Evolutionary conservation across 2,113 vertebrate species (phyloP).

Genomic region (Ciconia boyciana): DNA sequence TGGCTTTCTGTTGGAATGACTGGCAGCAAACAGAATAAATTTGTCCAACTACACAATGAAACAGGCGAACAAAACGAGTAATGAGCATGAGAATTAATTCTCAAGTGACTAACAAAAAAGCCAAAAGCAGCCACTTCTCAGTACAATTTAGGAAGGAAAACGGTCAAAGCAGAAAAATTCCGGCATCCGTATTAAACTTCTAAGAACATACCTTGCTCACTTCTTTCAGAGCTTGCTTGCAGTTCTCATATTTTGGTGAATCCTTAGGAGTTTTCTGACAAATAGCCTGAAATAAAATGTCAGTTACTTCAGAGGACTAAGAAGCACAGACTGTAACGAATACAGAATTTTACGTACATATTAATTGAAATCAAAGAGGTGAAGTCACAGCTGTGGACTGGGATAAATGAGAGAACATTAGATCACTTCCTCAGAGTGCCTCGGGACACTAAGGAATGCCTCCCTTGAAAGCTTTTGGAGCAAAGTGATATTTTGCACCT

Average conservation of each 20-base stretch:
- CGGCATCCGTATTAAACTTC: not conserved
- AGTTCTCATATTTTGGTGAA: constrained; percentile 80
- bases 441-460: rapidly evolving
- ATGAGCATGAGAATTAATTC: not conserved
- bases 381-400: not conserved
- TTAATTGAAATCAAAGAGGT: not conserved
- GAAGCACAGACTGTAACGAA: not conserved
- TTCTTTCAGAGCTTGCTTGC: constrained; percentile 88
- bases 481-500: not conserved
- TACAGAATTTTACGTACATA: not conserved
- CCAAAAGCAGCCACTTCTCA: not conserved
- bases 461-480: not conserved
- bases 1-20: not conserved
- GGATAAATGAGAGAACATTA: not conserved
- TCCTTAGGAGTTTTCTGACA: constrained; percentile 95
- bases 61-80: not conserved
- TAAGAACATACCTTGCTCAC: constrained; percentile 86
- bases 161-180: not conserved
- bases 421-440: not conserved
- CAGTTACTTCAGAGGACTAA: not conserved
- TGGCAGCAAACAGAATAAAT: not conserved
- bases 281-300: constrained; percentile 84
- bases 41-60: not conserved
- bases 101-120: not conserved
- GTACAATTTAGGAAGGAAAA: not conserved